phyloP scores from a whole-genome alignment of 2,797 vertebrate species.

The Dallia pectoralis region DNA sequence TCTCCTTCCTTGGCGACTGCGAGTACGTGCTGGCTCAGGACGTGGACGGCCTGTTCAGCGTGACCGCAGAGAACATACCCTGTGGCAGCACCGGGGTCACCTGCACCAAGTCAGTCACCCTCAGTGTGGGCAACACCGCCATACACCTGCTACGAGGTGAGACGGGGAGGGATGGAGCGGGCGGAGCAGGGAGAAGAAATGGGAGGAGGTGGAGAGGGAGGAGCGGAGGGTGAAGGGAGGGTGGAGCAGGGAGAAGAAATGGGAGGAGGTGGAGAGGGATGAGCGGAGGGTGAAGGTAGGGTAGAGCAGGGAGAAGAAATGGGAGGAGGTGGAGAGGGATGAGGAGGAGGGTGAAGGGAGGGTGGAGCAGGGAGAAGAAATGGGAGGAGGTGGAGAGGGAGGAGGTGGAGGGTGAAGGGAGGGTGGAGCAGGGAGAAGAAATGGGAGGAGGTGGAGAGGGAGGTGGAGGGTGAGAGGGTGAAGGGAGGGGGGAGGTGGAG shows the following conservation, averaged over 20 bases:
- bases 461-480: neutral
- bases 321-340: neutral
- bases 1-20: conserved; percentile 89
- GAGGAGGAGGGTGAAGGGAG: neutral
- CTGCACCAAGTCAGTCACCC: conserved; percentile 87
- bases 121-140: conserved; percentile 78
- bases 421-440: neutral
- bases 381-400: neutral
- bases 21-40: conserved; percentile 86
- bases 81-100: conserved; percentile 85
- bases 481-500: neutral
- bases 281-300: neutral
- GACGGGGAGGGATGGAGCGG: neutral
- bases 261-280: neutral
- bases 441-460: neutral
- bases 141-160: conserved; percentile 88
- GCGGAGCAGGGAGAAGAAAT: too few species aligned
- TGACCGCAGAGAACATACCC: conserved; percentile 86
- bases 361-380: conserved; percentile 43
- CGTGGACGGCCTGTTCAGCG: conserved; percentile 71
- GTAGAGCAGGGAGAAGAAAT: accelerated
- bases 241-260: conserved; percentile 41
- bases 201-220: neutral
- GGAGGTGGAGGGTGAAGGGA: neutral
- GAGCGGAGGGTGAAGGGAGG: neutral